phyloP scores from a whole-genome alignment of 2,888 invertebrate genomes.

The Hypolimnas misippus region DNA sequence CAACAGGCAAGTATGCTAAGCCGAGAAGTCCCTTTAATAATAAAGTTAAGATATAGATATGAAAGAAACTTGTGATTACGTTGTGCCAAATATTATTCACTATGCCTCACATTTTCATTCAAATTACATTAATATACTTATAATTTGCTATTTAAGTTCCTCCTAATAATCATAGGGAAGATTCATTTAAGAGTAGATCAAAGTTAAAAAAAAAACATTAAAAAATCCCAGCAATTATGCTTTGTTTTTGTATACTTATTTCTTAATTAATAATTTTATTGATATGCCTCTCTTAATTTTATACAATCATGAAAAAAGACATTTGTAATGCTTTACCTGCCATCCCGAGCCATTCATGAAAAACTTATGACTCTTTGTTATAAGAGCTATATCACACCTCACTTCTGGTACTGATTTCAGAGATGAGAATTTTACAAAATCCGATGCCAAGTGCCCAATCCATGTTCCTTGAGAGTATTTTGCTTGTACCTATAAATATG shows the following conservation, averaged over 20 bases:
- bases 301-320: not conserved
- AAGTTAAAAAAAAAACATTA: too few species aligned
- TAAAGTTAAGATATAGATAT: not conserved
- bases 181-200: too few species aligned
- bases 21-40: conserved; percentile 83
- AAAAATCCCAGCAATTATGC: too few species aligned
- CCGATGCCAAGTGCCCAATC: conserved; percentile 80
- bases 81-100: too few species aligned
- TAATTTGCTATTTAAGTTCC: too few species aligned
- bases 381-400: conserved; percentile 81
- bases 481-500: conserved; percentile 63
- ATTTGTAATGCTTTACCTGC: conserved; percentile 79
- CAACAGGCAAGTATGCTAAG: conserved; percentile 80
- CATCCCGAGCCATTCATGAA: conserved; percentile 85
- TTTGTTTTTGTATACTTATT: too few species aligned
- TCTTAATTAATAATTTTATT: not conserved
- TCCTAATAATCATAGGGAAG: too few species aligned
- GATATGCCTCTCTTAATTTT: too few species aligned
- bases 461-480: conserved; percentile 85
- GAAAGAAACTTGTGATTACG: too few species aligned
- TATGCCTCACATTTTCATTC: too few species aligned
- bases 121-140: too few species aligned
- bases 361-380: conserved; percentile 82
- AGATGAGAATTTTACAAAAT: conserved; percentile 75
- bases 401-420: conserved; percentile 69